Base-by-base conservation (phyloP, 2,888 invertebrate genomes). In the Lepidocyrtinus sp. region DNA sequence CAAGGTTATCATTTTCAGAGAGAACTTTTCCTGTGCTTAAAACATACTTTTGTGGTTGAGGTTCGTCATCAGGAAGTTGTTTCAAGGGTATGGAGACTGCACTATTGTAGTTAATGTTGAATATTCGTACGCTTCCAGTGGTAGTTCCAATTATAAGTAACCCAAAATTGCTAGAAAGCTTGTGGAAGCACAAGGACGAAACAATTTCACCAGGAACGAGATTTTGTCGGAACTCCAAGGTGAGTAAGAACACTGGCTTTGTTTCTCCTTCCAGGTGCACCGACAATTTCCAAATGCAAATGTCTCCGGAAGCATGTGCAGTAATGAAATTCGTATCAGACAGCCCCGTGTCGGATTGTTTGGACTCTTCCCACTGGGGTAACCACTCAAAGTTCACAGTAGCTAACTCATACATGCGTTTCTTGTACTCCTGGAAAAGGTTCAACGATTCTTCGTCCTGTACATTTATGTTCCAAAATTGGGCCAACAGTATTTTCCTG, bases 251-350 rank as follows among this genome's bases (percentile, higher is more conserved):
- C 15, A 59, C 50, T 9, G 63, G 75, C 25, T 68, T 61, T 7
- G 12, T n/a, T 9, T 24, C 46, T 3, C n/a, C n/a, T n/a, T n/a
- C n/a, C n/a, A n/a, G 45, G 25, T 46, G 45, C 12, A 71, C 63
- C 45, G 71, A 77, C 7, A 82, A 15, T 19, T 78, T 59, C 82
- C 82, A 82, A 61, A 82, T 70, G 45, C 82, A 82, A 24, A 75
- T 62, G 22, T 74, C 74, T n/a, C 82, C 82, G 26, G 74, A 69
- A 1, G 77, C 82, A 36, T 82, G 82, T 24, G 70, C 69, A 9
- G 82, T 82, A 0, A 82, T 45, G 1, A 82, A 64, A 26, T 15
- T 65, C 0, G 74, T 70, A 5, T 17, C 36, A 21, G 70, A 24
- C 1, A 65, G 70, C 1, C 65, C 75, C 19, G n/a, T 19, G 7